Conservation (phyloP, 2,888 invertebrate species). For the Xestia c-nigrum region DNA sequence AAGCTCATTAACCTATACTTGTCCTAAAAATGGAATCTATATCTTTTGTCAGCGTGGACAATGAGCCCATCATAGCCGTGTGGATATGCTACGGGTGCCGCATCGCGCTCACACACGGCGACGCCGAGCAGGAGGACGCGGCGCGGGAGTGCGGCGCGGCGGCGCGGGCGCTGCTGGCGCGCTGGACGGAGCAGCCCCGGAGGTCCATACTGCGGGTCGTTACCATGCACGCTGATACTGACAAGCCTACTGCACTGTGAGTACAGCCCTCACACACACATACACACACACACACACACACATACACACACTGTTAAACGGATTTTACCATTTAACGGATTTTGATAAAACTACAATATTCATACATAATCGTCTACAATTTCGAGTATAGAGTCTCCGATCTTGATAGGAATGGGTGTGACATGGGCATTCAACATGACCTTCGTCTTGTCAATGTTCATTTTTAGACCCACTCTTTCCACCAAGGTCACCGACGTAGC, state of each 20-base stretch:
- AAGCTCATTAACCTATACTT: background rate
- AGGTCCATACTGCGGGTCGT: constrained; percentile 79
- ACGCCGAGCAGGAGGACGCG: background rate
- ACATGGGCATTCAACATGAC: too few species aligned
- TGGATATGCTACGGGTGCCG: constrained; percentile 82
- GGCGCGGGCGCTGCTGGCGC: constrained; percentile 66
- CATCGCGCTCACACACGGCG: constrained; percentile 34
- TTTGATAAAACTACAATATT: too few species aligned
- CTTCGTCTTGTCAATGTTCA: too few species aligned
- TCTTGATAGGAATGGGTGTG: too few species aligned
- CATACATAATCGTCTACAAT: too few species aligned
- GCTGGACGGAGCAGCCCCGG: constrained; percentile 75
- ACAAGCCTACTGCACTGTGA: constrained; percentile 75
- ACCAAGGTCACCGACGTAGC: too few species aligned
- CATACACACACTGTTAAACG: too few species aligned
- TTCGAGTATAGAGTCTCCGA: too few species aligned
- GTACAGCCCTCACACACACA: constrained; percentile 39
- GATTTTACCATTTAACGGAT: too few species aligned
- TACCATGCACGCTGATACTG: constrained; percentile 71
- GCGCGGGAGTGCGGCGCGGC: constrained; percentile 39
- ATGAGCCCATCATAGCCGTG: constrained; percentile 78
- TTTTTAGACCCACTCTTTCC: too few species aligned
- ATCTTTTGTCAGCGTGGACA: constrained; percentile 70
- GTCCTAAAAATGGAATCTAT: background rate
- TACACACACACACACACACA: background rate